These are phyloP conservation scores for Eunapius fragilis DNA, from an alignment of 37 sponge, comb jelly and placozoan genomes.

Conservation along the genomic window DNA sequence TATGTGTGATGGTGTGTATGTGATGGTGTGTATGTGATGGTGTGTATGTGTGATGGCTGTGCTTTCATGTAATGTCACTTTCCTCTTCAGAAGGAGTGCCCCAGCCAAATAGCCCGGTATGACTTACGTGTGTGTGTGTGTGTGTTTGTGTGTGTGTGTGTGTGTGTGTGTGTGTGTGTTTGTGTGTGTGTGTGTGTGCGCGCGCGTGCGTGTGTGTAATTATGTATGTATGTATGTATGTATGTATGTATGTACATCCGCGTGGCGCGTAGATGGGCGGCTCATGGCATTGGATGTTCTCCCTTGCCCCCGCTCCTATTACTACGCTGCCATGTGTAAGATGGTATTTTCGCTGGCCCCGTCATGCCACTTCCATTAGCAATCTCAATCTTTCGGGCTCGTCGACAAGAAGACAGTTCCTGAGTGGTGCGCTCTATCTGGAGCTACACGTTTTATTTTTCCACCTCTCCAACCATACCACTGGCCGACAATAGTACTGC, in stretches of 20 bases:
- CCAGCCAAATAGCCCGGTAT: not conserved
- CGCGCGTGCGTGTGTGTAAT: not conserved
- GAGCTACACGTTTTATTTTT: too few species aligned
- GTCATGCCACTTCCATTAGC: too few species aligned
- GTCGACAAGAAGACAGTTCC: too few species aligned
- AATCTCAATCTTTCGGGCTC: too few species aligned
- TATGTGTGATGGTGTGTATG: not conserved
- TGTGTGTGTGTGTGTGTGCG: not conserved
- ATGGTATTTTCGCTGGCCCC: too few species aligned
- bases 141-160: conserved; percentile 8
- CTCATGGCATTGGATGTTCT: too few species aligned
- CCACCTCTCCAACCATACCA: too few species aligned
- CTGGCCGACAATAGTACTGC: too few species aligned
- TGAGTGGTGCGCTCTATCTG: too few species aligned
- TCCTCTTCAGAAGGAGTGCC: not conserved
- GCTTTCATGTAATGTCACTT: not conserved
- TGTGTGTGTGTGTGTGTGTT: not conserved
- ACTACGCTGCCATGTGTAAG: too few species aligned
- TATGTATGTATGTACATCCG: not conserved
- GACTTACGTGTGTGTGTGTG: not conserved
- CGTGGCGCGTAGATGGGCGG: too few species aligned
- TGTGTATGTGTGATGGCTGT: not conserved
- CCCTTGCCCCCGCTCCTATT: too few species aligned
- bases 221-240: not conserved
- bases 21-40: not conserved